Conservation (phyloP, 2,888 invertebrate genomes). For the Pharmacophagus antenor region DNA sequence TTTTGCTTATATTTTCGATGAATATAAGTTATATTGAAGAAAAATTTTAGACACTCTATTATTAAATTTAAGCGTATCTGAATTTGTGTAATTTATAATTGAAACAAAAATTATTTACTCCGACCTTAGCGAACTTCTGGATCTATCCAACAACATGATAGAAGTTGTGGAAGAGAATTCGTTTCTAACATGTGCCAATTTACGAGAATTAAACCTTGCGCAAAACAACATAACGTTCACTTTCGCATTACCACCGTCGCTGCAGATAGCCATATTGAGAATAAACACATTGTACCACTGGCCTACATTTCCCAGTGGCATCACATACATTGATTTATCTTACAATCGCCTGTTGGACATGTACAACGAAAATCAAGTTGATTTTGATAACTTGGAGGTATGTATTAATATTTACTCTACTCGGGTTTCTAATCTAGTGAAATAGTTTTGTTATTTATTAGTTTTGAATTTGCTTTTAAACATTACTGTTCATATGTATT, state of each 20-base stretch:
- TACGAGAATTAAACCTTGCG: constrained; percentile 70
- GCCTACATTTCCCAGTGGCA: constrained; percentile 66
- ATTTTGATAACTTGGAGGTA: constrained; percentile 72
- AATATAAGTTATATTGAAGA: too few species aligned
- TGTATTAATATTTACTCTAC: constrained; percentile 31
- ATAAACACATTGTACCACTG: constrained; percentile 69
- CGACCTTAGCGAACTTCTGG: constrained; percentile 64
- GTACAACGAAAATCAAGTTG: constrained; percentile 62
- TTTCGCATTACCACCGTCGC: constrained; percentile 59
- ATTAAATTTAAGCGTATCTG: too few species aligned
- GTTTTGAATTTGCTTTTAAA: constrained; percentile 2
- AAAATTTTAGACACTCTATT: too few species aligned
- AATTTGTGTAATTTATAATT: neutral
- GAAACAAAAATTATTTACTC: constrained; percentile 35
- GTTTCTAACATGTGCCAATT: constrained; percentile 56
- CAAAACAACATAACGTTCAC: constrained; percentile 71
- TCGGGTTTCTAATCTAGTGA: neutral
- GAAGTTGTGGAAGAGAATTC: constrained; percentile 67
- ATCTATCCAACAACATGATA: constrained; percentile 71
- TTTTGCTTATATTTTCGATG: neutral
- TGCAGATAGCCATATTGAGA: constrained; percentile 65
- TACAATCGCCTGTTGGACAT: constrained; percentile 63
- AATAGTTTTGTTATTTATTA: neutral
- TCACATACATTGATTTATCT: constrained; percentile 69
- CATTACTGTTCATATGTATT: too few species aligned